phyloP scores from a whole-genome alignment of 2,797 vertebrate genomes.

The Anguilla megastoma region DNA sequence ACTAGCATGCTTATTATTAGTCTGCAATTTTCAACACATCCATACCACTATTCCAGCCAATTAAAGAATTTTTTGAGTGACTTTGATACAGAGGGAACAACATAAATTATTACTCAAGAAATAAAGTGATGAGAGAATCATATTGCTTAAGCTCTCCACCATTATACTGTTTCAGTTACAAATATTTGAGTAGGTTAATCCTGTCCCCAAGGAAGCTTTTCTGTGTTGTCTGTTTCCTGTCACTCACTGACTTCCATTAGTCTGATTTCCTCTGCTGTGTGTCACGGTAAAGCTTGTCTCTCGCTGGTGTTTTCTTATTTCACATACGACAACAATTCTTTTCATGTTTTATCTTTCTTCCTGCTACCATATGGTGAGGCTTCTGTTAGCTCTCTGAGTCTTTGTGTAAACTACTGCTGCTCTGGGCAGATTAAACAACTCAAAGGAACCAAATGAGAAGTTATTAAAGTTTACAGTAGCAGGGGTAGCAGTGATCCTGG shows the following conservation, averaged over 20 bases:
- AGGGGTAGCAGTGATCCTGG: conserved; percentile 60
- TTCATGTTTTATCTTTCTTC: background rate
- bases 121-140: background rate
- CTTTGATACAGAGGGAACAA: background rate
- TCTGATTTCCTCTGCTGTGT: background rate
- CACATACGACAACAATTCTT: background rate
- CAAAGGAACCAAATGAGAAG: conserved; percentile 43
- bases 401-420: conserved; percentile 52
- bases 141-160: conserved; percentile 1
- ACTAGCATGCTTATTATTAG: background rate
- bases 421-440: conserved; percentile 63
- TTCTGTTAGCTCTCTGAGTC: conserved; percentile 55
- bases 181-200: conserved; percentile 7
- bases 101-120: background rate
- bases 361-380: background rate
- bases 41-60: background rate
- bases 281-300: background rate
- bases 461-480: conserved; percentile 68
- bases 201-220: background rate
- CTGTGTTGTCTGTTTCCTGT: conserved; percentile 4
- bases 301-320: background rate
- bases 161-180: conserved; percentile 18
- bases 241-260: background rate
- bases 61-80: background rate
- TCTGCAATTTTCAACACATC: background rate